Conservation (phyloP, 2,113 vertebrate species). For the Patagioenas fasciata region DNA sequence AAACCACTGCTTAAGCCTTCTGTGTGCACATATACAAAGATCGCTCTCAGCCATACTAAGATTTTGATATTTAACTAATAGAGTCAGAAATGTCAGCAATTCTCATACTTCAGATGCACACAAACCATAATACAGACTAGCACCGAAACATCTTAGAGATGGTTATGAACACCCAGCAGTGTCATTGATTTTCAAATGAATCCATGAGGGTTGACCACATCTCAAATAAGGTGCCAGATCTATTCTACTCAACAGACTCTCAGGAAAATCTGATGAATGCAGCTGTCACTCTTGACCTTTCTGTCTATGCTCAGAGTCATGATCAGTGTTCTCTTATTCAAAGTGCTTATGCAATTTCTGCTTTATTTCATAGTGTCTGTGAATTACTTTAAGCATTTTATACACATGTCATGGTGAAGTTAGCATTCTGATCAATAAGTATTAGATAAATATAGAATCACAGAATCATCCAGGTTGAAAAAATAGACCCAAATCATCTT, state of each 20-base stretch:
- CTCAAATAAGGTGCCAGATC: slow-evolving; percentile 6
- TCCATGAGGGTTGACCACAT: neutral
- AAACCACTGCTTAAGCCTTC: neutral
- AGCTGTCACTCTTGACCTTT: slow-evolving; percentile 63
- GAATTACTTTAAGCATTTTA: slow-evolving; percentile 18
- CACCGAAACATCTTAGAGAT: neutral
- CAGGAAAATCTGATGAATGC: slow-evolving; percentile 40
- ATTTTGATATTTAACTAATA: neutral
- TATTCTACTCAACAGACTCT: neutral
- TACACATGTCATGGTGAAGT: neutral
- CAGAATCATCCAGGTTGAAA: too few species aligned
- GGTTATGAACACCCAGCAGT: neutral
- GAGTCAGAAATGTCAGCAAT: neutral
- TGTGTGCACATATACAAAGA: fast-evolving
- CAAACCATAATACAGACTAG: neutral
- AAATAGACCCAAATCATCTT: neutral
- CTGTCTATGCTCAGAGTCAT: neutral
- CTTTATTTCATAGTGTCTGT: slow-evolving; percentile 1
- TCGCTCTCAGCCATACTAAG: neutral
- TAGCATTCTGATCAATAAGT: slow-evolving; percentile 23
- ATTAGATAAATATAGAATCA: slow-evolving; percentile 7
- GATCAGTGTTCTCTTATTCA: neutral
- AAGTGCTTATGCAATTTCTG: neutral
- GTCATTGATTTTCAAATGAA: slow-evolving; percentile 6
- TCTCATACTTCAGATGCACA: neutral